Evolutionary conservation across 1,140 invertebrate genomes (phyloP).

Genomic region (Tetraneura akinire): DNA sequence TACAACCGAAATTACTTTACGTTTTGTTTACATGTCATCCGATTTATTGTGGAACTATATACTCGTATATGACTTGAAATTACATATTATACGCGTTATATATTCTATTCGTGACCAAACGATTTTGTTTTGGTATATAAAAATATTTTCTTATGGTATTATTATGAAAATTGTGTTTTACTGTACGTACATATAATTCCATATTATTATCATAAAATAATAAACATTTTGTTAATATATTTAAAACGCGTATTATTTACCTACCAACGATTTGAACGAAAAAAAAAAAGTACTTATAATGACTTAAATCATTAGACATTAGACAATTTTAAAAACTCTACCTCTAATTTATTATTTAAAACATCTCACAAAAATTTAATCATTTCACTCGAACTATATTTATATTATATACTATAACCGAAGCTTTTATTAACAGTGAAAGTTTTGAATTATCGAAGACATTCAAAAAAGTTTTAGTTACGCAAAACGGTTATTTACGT

Average conservation of each 20-base stretch:
- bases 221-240: background rate
- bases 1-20: background rate
- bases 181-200: too few relatives aligned
- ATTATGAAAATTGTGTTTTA: background rate
- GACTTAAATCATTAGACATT: background rate
- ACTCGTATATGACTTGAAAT: too few relatives aligned
- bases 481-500: background rate
- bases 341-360: background rate
- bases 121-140: background rate
- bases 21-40: constrained; percentile 32
- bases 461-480: background rate
- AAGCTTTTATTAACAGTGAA: background rate
- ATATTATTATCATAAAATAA: background rate
- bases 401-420: background rate
- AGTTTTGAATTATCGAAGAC: constrained; percentile 9
- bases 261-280: background rate
- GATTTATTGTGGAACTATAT: background rate
- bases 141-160: too few relatives aligned
- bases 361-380: background rate
- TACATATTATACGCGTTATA: too few relatives aligned
- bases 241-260: background rate
- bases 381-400: background rate
- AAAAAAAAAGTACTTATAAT: background rate
- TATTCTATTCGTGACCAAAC: constrained; percentile 11
- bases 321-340: background rate